Evolutionary conservation across 2,888 invertebrate genomes (phyloP).

Genomic region (Mythimna vitellina): DNA sequence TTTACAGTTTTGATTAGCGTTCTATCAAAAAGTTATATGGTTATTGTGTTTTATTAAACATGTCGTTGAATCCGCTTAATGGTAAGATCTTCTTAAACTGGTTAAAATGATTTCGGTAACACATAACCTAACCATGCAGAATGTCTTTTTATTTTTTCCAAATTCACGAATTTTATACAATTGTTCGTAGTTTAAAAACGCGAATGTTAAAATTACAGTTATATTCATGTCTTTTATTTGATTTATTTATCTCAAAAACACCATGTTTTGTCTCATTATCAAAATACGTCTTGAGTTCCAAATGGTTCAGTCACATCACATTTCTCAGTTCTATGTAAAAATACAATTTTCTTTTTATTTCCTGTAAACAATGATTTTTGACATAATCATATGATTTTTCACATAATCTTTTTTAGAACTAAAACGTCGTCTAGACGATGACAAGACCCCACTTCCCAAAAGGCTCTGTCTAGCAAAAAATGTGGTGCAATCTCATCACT

Average conservation of each 20-base stretch:
- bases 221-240: background rate
- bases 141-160: constrained; percentile 12
- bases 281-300: background rate
- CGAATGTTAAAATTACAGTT: background rate
- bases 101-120: background rate
- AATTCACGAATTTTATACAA: background rate
- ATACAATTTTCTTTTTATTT: too few relatives aligned
- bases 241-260: background rate
- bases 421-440: constrained; percentile 84
- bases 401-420: constrained; percentile 79
- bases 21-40: background rate
- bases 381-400: too few relatives aligned
- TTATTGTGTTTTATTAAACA: constrained; percentile 50
- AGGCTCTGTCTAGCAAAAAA: constrained; percentile 90
- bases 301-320: background rate
- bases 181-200: background rate
- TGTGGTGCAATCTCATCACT: constrained; percentile 84
- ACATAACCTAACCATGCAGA: constrained; percentile 67
- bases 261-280: background rate
- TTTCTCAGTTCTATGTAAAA: background rate
- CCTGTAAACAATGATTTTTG: too few relatives aligned
- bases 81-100: constrained; percentile 70
- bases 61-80: constrained; percentile 83
- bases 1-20: background rate
- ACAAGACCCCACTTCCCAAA: constrained; percentile 84